These are phyloP conservation scores for Andrena marginata DNA, from an alignment of 2,888 invertebrate genomes.

Conservation along the genomic window DNA sequence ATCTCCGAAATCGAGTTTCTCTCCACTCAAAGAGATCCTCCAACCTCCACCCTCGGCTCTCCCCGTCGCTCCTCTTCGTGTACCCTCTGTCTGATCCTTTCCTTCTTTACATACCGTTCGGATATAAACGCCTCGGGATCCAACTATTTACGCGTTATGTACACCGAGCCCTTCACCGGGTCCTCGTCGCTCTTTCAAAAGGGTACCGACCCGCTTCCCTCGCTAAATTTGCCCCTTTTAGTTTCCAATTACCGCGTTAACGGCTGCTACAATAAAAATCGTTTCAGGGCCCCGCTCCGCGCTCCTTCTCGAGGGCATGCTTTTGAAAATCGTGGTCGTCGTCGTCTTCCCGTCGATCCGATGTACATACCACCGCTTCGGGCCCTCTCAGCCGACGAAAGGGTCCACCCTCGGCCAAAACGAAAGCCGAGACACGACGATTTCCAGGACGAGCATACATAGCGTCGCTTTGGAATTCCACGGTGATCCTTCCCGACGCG, in stretches of 20 bases:
- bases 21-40: constrained; percentile 39
- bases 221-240: constrained; percentile 37
- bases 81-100: constrained; percentile 43
- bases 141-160: constrained; percentile 67
- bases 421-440: background rate
- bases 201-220: constrained; percentile 40
- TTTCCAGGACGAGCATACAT: constrained; percentile 16
- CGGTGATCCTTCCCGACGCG: constrained; percentile 1
- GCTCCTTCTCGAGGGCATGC: background rate
- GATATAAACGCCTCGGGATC: constrained; percentile 57
- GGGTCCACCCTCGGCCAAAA: background rate
- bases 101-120: constrained; percentile 49
- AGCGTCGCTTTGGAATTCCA: constrained; percentile 7
- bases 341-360: background rate
- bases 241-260: constrained; percentile 28
- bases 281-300: background rate
- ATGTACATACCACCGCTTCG: too few species aligned
- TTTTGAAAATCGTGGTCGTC: background rate
- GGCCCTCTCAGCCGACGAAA: too few species aligned
- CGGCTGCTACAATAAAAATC: constrained; percentile 24
- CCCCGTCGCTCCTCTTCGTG: constrained; percentile 20
- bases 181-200: constrained; percentile 39
- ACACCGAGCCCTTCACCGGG: constrained; percentile 44
- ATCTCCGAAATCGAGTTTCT: constrained; percentile 42
- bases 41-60: constrained; percentile 15